These are phyloP conservation scores for Haemorhous mexicanus DNA, from an alignment of 2,113 vertebrate species.

Conservation along the genomic window DNA sequence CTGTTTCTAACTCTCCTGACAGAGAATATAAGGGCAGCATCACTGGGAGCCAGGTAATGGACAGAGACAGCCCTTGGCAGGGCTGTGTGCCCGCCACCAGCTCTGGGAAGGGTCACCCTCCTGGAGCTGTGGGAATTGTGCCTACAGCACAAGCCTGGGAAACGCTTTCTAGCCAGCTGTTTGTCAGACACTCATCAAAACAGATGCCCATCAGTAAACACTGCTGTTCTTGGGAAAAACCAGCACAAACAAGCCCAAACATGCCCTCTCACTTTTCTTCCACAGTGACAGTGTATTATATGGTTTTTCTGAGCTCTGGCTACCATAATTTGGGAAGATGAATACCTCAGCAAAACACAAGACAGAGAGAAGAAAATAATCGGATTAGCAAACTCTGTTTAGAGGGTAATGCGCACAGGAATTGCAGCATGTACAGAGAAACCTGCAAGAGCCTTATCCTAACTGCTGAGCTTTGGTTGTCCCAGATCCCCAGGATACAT, in stretches of 20 bases:
- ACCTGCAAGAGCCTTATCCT: background rate
- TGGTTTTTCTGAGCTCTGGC: background rate
- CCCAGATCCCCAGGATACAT: background rate
- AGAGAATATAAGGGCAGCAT: background rate
- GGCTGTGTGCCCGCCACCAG: background rate
- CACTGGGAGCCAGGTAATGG: rapidly evolving
- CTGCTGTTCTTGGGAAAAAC: background rate
- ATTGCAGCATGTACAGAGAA: background rate
- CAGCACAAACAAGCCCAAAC: background rate
- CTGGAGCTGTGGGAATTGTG: background rate
- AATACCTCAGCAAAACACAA: background rate
- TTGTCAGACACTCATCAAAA: background rate
- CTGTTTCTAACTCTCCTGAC: background rate
- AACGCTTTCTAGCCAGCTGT: rapidly evolving
- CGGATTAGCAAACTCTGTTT: background rate
- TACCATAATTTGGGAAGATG: background rate
- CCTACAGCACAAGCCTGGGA: background rate
- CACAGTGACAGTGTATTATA: background rate
- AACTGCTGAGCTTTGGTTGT: background rate
- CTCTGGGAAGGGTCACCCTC: background rate
- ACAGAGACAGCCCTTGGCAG: background rate
- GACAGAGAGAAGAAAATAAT: background rate
- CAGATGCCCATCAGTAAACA: background rate
- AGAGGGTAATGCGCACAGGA: background rate
- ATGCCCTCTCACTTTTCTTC: background rate